Base-by-base conservation (phyloP, 1,140 invertebrate genomes). In the Drosophila lacteicornis region DNA sequence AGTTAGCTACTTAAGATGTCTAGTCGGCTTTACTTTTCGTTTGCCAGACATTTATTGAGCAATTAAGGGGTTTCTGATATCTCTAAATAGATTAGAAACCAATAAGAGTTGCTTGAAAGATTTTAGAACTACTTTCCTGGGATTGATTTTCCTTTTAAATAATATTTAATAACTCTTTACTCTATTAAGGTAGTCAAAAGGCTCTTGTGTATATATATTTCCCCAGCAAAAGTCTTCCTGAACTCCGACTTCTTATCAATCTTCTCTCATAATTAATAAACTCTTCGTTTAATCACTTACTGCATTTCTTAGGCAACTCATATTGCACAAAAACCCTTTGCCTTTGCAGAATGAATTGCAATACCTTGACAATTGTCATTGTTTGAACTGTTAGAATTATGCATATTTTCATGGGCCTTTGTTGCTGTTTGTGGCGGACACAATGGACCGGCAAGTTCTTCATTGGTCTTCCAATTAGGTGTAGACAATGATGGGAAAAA, bases 401-500 rank as follows among this genome's bases (percentile, higher is more conserved):
- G 65, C 71, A 78, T 69, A 69, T 60, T 75, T 78, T 49, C 56
- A 68, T 53, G 63, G 74, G 55, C 55, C 59, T 67, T 53, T 67
- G 62, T 74, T 22, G 56, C 68, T n/a, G 17, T 43, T 36, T 5
- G 7, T 55, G 40, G 33, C 25, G 15, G 33, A 36, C 70, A 75
- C 70, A 74, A 74, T 74, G 17, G 70, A 30, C 51, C 68, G 56
- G 27, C 68, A 60, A 63, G 55, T 73, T 71, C 68, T 74, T 73
- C 67, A 61, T 71, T 56, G 70, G 70, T 73, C 68, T 57, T 69
- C 57, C 75, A 78, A 78, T 78, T 78, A 74, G 70, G 65, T 60
- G 63, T 57, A 69, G 75, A 78, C 75, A 78, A 78, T 78, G 74
- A 78, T 78, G 75, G 65, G 75, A 78, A 78, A 59, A 58, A 50